Evolutionary conservation across 2,113 vertebrate species (phyloP).

Genomic region (Podarcis raffonei): DNA sequence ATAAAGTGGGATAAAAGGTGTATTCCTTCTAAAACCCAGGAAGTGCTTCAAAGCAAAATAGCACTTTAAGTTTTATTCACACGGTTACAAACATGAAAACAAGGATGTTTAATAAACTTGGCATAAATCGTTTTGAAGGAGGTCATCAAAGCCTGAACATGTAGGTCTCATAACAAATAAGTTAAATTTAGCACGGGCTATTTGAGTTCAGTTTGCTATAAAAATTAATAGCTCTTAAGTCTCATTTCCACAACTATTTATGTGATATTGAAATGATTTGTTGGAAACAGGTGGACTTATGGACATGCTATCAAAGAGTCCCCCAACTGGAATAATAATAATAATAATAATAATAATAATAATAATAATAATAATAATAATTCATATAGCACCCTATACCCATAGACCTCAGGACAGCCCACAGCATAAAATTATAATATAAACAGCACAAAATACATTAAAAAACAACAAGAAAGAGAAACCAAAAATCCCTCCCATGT

Average conservation of each 20-base stretch:
- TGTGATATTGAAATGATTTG: neutral
- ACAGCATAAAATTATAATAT: no score
- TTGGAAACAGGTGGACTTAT: fast-evolving
- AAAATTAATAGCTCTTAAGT: neutral
- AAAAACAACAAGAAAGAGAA: no score
- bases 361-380: no score
- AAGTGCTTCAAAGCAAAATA: neutral
- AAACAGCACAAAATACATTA: no score
- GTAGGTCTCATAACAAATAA: neutral
- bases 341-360: no score
- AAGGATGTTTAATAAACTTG: neutral
- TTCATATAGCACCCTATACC: no score
- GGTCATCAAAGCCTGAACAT: conserved; percentile 19
- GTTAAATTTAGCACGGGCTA: neutral
- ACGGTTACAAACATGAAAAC: neutral
- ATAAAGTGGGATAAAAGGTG: neutral
- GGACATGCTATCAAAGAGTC: no score
- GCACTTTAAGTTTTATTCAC: neutral
- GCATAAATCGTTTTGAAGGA: neutral
- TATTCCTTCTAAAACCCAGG: neutral
- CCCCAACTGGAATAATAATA: no score
- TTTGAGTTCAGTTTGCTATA: neutral
- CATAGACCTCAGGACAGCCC: no score
- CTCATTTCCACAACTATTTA: neutral
- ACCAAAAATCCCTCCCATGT: no score